Evolutionary conservation across 2,888 invertebrate genomes (phyloP), one percentile per base, ranked within the genome.

Genomic region (Drosophila ezoana): DNA sequence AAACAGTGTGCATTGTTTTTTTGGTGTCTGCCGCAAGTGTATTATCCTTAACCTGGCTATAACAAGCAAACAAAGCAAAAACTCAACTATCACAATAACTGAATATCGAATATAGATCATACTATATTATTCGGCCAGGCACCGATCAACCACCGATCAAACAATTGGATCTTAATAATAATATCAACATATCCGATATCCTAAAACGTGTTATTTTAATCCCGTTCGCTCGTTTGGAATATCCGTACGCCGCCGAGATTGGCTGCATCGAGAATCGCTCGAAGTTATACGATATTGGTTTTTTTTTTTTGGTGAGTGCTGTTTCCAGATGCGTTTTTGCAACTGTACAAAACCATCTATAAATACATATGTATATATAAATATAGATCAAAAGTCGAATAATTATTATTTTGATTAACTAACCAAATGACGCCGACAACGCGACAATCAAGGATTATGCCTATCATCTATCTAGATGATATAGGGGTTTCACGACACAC

Each of bases 231-330:
- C 60, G 44, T 16, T 74, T 72, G 72, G 72, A 72, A 72, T 72
- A 75, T 72, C 52, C 57, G 56, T 13, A 51, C 54, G n/a, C 33
- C 65, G 16, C 9, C 18, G 28, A 20, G 43, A 13, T 37, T 48
- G 51, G 69, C 41, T 18, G 47, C 63, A 52, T 44, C 48, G 44
- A 51, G 33, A 57, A 68, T 72, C 49, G 54, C 35, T 60, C 59
- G n/a, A 57, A 37, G 62, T 56, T 64, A 47, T 72, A 59, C 57
- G 75, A 61, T 57, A 61, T 72, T 65, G 73, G 53, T 66, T 81
- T 84, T 80, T 79, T 80, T 77, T 81, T 81, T 79, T 85, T 57
- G 81, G 81, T 87, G 84, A 81, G 81, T 81, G 84, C 52, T 54
- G 47, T 59, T 57, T 16, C 4, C 43, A 20, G 60, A 49, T 69